Evolutionary conservation across 1,140 invertebrate species (phyloP).

Genomic region (Penaeus vannamei): DNA sequence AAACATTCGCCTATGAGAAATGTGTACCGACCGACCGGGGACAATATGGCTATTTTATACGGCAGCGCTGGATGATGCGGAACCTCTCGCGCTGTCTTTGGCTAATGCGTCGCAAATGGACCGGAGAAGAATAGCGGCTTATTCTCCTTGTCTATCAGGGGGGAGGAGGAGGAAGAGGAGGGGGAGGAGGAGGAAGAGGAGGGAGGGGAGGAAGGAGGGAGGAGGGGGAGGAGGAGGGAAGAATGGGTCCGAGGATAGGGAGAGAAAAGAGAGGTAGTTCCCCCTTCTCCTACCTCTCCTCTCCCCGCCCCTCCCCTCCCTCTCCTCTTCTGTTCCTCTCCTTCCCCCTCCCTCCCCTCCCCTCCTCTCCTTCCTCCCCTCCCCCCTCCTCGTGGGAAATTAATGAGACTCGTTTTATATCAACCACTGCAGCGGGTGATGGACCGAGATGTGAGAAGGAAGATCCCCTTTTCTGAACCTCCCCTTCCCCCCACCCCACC

Average conservation of each 20-base stretch:
- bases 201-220: too few relatives aligned
- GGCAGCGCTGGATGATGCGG: slow-evolving; percentile 9
- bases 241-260: background rate
- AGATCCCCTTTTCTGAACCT: too few relatives aligned
- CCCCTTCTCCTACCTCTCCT: too few relatives aligned
- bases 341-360: background rate
- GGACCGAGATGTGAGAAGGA: too few relatives aligned
- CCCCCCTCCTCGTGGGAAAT: background rate
- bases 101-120: slow-evolving; percentile 37
- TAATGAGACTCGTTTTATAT: background rate
- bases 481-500: too few relatives aligned
- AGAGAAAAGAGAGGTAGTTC: too few relatives aligned
- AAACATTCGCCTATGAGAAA: too few relatives aligned
- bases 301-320: too few relatives aligned
- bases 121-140: slow-evolving; percentile 16
- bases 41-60: slow-evolving; percentile 4
- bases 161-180: too few relatives aligned
- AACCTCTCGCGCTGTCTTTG: background rate
- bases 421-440: too few relatives aligned
- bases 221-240: background rate
- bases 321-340: too few relatives aligned
- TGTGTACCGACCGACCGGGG: too few relatives aligned
- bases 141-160: background rate
- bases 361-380: background rate
- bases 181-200: background rate